Percentiles rank a stretch among this genome's conserved stretches.
phyloP scores from a whole-genome alignment of 2,113 vertebrate species.

The Ochotona curzoniae region DNA sequence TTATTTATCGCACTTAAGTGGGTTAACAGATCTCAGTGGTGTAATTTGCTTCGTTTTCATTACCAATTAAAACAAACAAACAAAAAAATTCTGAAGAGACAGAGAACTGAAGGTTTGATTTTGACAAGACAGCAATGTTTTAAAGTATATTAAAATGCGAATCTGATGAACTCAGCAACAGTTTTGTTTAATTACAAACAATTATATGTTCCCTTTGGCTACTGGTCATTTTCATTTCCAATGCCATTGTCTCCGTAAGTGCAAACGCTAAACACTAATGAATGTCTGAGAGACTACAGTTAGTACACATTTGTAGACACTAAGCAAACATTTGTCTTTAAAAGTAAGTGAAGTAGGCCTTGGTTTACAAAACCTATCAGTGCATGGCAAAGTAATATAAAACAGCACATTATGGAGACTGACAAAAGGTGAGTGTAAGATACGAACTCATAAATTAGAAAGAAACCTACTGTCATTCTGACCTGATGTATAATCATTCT shows the following conservation, averaged over 20 bases:
- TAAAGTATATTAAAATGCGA: constrained; percentile 77
- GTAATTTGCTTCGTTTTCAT: constrained; percentile 83
- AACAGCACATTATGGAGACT: constrained; percentile 65
- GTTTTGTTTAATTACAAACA: constrained; percentile 84
- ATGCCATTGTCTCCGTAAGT: constrained; percentile 82
- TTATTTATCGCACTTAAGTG: constrained; percentile 86
- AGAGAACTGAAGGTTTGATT: constrained; percentile 80
- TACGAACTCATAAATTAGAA: constrained; percentile 13
- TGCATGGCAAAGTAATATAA: constrained; percentile 68
- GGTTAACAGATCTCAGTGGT: constrained; percentile 80
- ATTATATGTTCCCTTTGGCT: constrained; percentile 85
- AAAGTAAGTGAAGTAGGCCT: constrained; percentile 78
- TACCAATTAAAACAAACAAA: constrained; percentile 52
- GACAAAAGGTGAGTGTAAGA: constrained; percentile 61
- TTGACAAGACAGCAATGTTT: constrained; percentile 77
- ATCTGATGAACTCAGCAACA: constrained; percentile 83
- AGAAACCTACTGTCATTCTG: constrained; percentile 31
- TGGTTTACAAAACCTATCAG: constrained; percentile 76
- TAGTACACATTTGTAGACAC: constrained; percentile 78
- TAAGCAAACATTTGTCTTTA: constrained; percentile 80
- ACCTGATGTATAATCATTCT: neutral
- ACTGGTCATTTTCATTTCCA: constrained; percentile 82
- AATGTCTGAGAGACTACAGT: constrained; percentile 68
- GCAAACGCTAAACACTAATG: constrained; percentile 78
- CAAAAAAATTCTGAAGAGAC: constrained; percentile 70